A percentile compares a stretch with the other conserved stretches of the same genome.
phyloP scores from a whole-genome alignment of 1,140 invertebrate genomes.

The Nebria ingens region DNA sequence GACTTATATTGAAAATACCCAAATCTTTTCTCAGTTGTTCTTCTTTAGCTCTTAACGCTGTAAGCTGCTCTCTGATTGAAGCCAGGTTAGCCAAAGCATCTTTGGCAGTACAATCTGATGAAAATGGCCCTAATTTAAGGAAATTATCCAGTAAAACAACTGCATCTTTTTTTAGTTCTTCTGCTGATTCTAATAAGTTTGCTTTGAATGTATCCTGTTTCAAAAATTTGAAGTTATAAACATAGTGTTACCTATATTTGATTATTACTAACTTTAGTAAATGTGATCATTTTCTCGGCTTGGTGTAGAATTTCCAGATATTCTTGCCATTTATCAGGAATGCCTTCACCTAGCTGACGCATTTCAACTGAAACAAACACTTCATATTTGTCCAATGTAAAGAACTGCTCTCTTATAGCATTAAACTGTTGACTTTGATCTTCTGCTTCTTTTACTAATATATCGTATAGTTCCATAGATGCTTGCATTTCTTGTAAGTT shows the following conservation, averaged over 20 bases:
- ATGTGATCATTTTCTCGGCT: conserved; percentile 51
- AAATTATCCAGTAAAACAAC: conserved; percentile 51
- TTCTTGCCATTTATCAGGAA: conserved; percentile 50
- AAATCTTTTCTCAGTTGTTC: conserved; percentile 53
- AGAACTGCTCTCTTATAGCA: conserved; percentile 59
- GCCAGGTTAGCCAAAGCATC: conserved; percentile 55
- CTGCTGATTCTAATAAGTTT: conserved; percentile 50
- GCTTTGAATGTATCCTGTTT: conserved; percentile 56
- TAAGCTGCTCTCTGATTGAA: conserved; percentile 45
- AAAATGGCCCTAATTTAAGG: conserved; percentile 47
- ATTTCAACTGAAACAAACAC: conserved; percentile 46
- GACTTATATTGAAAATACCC: conserved; percentile 60
- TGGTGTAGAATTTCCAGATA: conserved; percentile 54
- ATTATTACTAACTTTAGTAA: conserved; percentile 45
- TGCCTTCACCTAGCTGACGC: conserved; percentile 43
- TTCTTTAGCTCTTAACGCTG: conserved; percentile 52
- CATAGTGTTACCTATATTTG: background rate
- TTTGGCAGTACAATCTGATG: conserved; percentile 45
- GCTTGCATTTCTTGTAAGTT: conserved; percentile 48
- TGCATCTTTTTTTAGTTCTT: conserved; percentile 48
- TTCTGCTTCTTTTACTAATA: conserved; percentile 47
- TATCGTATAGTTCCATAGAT: conserved; percentile 50
- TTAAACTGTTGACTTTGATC: conserved; percentile 55
- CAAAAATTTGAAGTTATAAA: background rate
- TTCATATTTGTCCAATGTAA: conserved; percentile 57